These are phyloP conservation scores for Dipodomys merriami DNA, from an alignment of 2,113 vertebrate species.

Conservation along the genomic window DNA sequence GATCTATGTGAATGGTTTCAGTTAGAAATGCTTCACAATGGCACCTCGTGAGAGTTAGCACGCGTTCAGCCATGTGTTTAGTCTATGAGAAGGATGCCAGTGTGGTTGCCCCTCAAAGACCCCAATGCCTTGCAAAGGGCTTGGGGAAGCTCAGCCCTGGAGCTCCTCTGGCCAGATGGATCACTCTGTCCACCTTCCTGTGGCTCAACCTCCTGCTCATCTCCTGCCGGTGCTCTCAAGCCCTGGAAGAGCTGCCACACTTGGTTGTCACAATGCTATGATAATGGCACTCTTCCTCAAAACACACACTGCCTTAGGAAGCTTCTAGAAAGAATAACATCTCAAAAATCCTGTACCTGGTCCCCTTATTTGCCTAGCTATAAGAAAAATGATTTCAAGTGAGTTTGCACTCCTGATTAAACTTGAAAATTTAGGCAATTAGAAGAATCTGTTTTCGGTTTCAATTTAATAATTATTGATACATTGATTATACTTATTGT, in stretches of 20 bases:
- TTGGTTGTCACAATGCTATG: not conserved
- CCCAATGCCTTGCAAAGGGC: too few relatives aligned
- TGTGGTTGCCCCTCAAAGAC: too few relatives aligned
- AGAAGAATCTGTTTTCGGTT: not conserved
- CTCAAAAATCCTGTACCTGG: not conserved
- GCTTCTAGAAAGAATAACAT: not conserved
- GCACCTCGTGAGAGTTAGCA: too few relatives aligned
- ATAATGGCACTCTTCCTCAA: not conserved
- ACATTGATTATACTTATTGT: not conserved
- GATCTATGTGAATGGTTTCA: not conserved
- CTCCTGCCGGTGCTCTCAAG: fast-evolving
- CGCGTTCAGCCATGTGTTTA: not conserved
- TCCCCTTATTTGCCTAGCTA: not conserved
- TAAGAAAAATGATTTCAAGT: not conserved
- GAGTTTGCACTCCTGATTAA: not conserved
- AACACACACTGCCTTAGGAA: not conserved
- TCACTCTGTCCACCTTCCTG: fast-evolving
- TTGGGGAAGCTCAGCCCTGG: fast-evolving
- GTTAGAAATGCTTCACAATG: not conserved
- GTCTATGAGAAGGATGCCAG: too few relatives aligned
- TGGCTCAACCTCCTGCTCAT: not conserved
- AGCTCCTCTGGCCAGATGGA: not conserved
- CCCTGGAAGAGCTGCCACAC: fast-evolving
- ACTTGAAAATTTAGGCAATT: not conserved
- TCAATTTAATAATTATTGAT: not conserved